A percentile compares a stretch with the other conserved stretches of the same genome.
These are phyloP conservation scores for Leptoteleia sp. DNA, from an alignment of 1,140 invertebrate species.

Conservation along the genomic window DNA sequence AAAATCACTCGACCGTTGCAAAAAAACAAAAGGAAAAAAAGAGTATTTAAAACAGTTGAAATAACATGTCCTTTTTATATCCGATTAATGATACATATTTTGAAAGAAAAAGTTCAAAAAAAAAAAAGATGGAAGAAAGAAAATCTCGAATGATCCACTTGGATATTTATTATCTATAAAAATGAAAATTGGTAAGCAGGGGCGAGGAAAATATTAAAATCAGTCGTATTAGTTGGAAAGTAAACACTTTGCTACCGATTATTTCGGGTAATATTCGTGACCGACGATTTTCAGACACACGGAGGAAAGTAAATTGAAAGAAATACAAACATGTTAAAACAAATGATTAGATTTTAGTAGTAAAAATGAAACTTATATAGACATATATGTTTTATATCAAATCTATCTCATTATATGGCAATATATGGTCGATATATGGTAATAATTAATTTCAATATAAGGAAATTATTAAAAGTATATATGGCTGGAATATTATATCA, in stretches of 20 bases:
- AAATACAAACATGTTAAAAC: too few species aligned
- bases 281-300: neutral
- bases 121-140: neutral
- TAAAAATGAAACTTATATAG: too few species aligned
- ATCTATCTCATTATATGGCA: too few species aligned
- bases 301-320: too few species aligned
- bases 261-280: slow-evolving; percentile 1
- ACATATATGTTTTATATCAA: too few species aligned
- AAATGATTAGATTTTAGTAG: too few species aligned
- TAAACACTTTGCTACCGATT: neutral
- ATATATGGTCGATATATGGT: too few species aligned
- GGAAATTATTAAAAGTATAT: too few species aligned
- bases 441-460: too few species aligned
- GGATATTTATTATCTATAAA: neutral
- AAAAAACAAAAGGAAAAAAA: neutral
- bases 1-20: neutral
- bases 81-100: neutral
- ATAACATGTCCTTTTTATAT: neutral
- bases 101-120: too few species aligned
- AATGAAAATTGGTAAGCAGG: neutral
- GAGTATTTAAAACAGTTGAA: neutral
- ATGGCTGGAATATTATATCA: too few species aligned
- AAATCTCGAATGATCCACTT: neutral
- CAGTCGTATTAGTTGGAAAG: neutral
- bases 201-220: neutral